Percentiles rank a stretch among this genome's conserved stretches.
These are phyloP conservation scores for Drosophila oshimai DNA, from an alignment of 1,140 invertebrate genomes.

Conservation along the genomic window DNA sequence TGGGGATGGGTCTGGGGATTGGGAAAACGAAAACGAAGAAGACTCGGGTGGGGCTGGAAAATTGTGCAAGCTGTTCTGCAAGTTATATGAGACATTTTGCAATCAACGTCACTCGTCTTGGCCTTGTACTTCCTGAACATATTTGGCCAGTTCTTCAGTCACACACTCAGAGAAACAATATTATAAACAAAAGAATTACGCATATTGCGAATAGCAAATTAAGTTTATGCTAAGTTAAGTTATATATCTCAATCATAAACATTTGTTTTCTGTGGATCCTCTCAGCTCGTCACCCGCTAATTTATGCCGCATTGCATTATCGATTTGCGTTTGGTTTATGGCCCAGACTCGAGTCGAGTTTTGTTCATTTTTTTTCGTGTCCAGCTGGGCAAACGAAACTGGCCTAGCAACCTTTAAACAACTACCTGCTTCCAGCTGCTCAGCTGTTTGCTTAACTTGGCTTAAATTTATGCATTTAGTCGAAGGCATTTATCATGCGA, in stretches of 20 bases:
- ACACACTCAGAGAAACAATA: neutral
- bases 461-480: conserved; percentile 54
- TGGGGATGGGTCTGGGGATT: neutral
- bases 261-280: neutral
- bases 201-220: too few relatives aligned
- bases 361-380: conserved; percentile 1
- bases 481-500: conserved; percentile 52
- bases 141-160: neutral
- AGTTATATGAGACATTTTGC: conserved; percentile 50
- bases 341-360: conserved; percentile 5
- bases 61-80: conserved; percentile 42
- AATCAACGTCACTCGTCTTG: conserved; percentile 26
- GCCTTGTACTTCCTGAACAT: conserved; percentile 6
- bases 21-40: neutral
- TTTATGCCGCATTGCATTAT: conserved; percentile 45
- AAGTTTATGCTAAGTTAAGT: too few relatives aligned
- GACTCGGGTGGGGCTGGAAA: neutral
- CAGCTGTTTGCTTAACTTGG: conserved; percentile 24
- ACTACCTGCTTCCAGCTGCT: conserved; percentile 34
- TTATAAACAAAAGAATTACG: too few relatives aligned
- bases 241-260: too few relatives aligned
- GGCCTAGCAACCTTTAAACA: conserved; percentile 29
- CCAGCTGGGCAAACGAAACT: conserved; percentile 40
- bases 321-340: conserved; percentile 37
- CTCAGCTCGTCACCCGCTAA: conserved; percentile 34